Conservation (phyloP, 1,140 invertebrate genomes). For the Zaprionus taronus region DNA sequence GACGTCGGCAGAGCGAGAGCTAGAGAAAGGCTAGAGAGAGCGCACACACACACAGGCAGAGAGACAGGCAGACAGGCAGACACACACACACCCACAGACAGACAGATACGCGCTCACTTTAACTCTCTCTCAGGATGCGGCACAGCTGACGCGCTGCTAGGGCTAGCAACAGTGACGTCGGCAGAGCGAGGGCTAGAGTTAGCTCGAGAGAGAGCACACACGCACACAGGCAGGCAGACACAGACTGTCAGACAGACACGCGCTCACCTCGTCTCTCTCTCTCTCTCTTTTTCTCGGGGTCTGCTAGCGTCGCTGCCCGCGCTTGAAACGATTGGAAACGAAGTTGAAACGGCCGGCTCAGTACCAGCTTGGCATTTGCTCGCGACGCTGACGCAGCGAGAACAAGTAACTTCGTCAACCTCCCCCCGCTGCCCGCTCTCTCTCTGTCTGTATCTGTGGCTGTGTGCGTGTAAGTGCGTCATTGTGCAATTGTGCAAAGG, state of each 20-base stretch:
- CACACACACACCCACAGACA: not conserved
- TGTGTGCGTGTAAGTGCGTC: conserved; percentile 34
- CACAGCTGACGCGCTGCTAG: conserved; percentile 3
- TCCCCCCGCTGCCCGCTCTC: not conserved
- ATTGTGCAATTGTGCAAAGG: conserved; percentile 44
- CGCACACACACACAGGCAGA: conserved; percentile 6
- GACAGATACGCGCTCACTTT: conserved; percentile 1
- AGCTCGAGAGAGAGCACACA: conserved; percentile 6
- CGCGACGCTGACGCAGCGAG: conserved; percentile 57
- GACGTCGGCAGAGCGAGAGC: conserved; percentile 17
- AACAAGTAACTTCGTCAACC: conserved; percentile 13
- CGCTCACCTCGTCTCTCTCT: conserved; percentile 5
- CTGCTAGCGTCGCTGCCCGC: conserved; percentile 7
- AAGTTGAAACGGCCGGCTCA: conserved; percentile 68
- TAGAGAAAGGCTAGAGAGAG: conserved; percentile 26
- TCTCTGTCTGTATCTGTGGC: not conserved
- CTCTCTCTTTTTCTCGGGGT: not conserved
- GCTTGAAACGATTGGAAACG: conserved; percentile 72
- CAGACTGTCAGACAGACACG: conserved; percentile 8
- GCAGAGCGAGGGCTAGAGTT: conserved; percentile 6
- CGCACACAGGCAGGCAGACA: not conserved
- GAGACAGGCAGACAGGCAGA: too few species aligned
- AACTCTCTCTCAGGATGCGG: conserved; percentile 7
- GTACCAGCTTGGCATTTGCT: conserved; percentile 79
- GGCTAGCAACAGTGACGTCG: too few species aligned